Conservation (phyloP, 2,797 vertebrate species). For the Sebastes kiyomatsui region DNA sequence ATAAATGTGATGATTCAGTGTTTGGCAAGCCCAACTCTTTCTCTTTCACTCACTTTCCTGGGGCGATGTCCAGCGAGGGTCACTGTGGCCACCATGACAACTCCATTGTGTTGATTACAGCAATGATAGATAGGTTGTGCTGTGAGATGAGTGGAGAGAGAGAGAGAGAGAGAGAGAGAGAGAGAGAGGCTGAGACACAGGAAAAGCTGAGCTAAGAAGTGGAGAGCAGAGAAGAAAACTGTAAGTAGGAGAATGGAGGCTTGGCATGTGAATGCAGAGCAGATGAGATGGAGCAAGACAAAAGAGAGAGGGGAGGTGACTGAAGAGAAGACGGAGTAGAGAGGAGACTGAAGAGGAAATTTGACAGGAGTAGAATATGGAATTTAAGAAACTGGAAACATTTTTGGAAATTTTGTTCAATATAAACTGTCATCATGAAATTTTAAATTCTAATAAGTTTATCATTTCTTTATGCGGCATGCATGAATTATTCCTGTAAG, state of each 20-base stretch:
- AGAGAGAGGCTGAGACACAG: neutral
- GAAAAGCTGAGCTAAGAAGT: constrained; percentile 25
- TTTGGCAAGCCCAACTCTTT: constrained; percentile 64
- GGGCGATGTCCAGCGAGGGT: constrained; percentile 52
- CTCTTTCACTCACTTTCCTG: constrained; percentile 49
- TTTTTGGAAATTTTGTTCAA: neutral
- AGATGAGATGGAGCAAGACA: constrained; percentile 19
- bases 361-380: neutral
- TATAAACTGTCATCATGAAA: neutral
- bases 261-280: constrained; percentile 12
- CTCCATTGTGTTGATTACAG: constrained; percentile 79
- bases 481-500: neutral
- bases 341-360: neutral
- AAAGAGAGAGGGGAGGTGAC: constrained; percentile 1
- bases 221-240: neutral
- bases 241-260: neutral
- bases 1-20: constrained; percentile 77
- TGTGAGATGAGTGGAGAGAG: constrained; percentile 32
- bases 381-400: neutral
- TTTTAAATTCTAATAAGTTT: neutral
- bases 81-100: constrained; percentile 39
- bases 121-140: constrained; percentile 64
- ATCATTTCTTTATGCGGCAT: neutral
- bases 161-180: neutral
- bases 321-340: neutral